A percentile compares a stretch with the other conserved stretches of the same genome.
phyloP scores from a whole-genome alignment of 1,140 invertebrate species.

The Lepidostoma basale region DNA sequence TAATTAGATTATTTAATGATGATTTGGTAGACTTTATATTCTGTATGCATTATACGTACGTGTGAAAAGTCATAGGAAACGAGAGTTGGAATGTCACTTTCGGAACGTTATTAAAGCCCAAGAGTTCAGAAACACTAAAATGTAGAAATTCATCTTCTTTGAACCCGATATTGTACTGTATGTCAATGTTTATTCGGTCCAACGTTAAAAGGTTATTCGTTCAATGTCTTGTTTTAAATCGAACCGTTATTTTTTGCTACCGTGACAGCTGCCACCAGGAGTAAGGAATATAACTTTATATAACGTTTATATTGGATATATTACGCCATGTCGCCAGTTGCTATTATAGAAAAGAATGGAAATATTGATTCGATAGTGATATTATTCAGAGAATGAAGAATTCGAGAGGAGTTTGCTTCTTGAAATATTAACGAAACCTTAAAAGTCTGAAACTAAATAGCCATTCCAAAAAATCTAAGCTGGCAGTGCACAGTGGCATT shows the following conservation, averaged over 20 bases:
- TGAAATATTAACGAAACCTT: too few relatives aligned
- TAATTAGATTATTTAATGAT: too few relatives aligned
- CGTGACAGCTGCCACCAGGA: constrained; percentile 42
- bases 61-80: too few relatives aligned
- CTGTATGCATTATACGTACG: too few relatives aligned
- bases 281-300: constrained; percentile 32
- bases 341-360: constrained; percentile 22
- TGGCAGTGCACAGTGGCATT: too few relatives aligned
- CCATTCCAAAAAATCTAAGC: too few relatives aligned
- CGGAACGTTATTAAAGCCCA: too few relatives aligned
- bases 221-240: constrained; percentile 45
- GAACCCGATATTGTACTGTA: constrained; percentile 32
- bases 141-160: not conserved
- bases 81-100: too few relatives aligned
- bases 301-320: constrained; percentile 28
- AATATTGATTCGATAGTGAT: too few relatives aligned
- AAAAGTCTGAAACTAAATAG: too few relatives aligned
- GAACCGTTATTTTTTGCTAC: constrained; percentile 37
- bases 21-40: too few relatives aligned
- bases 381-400: too few relatives aligned
- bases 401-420: not conserved
- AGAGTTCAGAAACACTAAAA: not conserved
- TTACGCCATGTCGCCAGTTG: constrained; percentile 29
- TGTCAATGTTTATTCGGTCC: constrained; percentile 40
- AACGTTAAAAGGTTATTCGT: constrained; percentile 44